These are phyloP conservation scores for Keiferia lycopersicella DNA, from an alignment of 2,888 invertebrate species.

Conservation along the genomic window DNA sequence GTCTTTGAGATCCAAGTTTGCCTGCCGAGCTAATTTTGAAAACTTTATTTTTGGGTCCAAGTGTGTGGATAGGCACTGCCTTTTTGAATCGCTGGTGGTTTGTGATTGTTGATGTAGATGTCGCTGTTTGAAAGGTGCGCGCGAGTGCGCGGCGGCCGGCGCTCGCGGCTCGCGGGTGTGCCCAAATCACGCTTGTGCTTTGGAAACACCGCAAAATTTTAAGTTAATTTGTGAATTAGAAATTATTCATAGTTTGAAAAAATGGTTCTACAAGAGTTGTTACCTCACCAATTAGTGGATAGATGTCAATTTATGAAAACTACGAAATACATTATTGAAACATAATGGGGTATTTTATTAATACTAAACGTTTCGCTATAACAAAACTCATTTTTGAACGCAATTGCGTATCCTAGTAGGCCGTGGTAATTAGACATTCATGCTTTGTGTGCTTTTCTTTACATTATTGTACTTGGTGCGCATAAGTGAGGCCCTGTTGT, in stretches of 20 bases:
- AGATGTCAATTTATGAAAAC: conserved; percentile 76
- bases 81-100: conserved; percentile 3
- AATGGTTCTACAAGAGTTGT: conserved; percentile 73
- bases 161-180: not conserved
- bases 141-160: conserved; percentile 38
- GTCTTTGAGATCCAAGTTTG: not conserved
- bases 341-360: conserved; percentile 20
- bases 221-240: conserved; percentile 70
- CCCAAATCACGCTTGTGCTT: conserved; percentile 39
- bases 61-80: not conserved
- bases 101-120: conserved; percentile 18
- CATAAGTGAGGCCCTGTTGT: conserved; percentile 47
- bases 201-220: conserved; percentile 63
- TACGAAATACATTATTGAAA: conserved; percentile 73
- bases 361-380: not conserved
- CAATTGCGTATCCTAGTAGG: conserved; percentile 24
- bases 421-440: conserved; percentile 28
- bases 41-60: conserved; percentile 29
- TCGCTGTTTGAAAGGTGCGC: conserved; percentile 34
- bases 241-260: conserved; percentile 59
- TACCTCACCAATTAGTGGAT: conserved; percentile 80
- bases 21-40: conserved; percentile 13
- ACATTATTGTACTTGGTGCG: conserved; percentile 37
- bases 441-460: conserved; percentile 27
- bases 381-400: not conserved